Base-by-base conservation (phyloP, 2,797 vertebrate genomes). In the Brachymystax lenok region DNA sequence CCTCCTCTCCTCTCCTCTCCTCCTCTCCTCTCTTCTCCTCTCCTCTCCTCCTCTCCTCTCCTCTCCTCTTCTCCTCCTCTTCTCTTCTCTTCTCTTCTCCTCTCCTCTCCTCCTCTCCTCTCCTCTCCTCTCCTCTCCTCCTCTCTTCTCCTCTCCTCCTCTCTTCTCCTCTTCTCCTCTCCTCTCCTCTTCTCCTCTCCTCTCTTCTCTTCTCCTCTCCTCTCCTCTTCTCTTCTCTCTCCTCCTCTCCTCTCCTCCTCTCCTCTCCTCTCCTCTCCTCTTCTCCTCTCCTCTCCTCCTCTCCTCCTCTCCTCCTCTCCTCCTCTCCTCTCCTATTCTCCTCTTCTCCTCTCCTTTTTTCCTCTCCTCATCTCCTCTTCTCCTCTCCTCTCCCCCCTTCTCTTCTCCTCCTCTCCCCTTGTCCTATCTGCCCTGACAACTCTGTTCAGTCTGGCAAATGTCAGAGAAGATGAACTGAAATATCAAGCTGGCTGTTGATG, bases 371-470 rank as follows among this genome's bases (percentile, higher is more conserved):
- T 24, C 24, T 24, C 24, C 24, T 71, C 14, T 19, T 7, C 77
- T 84, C 74, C 76, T 71, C 61, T n/a, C n/a, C n/a, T n/a, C 2
- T 33, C 82, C 80, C 77, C 71, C 83, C 76, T 82, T 56, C 87
- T 54, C 70, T 54, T 0, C 17, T 54, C 13, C 17, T 13, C 79
- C 71, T 46, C 50, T 28, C 24, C 14, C 30, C 30, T 33, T 77
- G 40, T 78, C 75, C 80, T 84, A 85, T 91, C 90, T 90, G 85
- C 89, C 85, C 81, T 77, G 79, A 88, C 91, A 91, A 91, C 90
- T 90, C 90, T 87, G 91, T 90, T 93, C 92, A 92, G 88, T 92
- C 92, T 90, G 90, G 92, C 92, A 93, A 95, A 95, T 94, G 93
- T 94, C 94, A 95, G 84, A 81, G 83, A 91, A 86, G 91, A 91